These are phyloP conservation scores for Dromas ardeola DNA, from an alignment of 2,113 vertebrate genomes.

Conservation along the genomic window DNA sequence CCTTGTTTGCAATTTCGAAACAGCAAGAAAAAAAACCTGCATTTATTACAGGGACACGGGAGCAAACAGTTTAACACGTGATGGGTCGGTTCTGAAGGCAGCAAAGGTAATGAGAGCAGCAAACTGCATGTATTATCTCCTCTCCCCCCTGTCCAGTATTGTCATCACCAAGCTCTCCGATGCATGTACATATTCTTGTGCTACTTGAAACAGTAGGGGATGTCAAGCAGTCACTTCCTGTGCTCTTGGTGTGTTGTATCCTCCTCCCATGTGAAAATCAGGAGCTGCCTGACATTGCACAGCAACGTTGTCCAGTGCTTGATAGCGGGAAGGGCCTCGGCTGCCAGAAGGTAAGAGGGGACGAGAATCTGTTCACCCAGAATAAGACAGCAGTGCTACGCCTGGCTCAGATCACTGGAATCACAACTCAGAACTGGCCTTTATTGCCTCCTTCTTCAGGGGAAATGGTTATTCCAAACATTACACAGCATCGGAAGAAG, in stretches of 20 bases:
- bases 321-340: accelerated
- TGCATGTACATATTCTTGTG: background rate
- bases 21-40: background rate
- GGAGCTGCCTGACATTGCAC: background rate
- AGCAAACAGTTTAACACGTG: background rate
- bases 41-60: background rate
- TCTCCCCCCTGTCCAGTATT: background rate
- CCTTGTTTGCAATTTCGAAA: background rate
- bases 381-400: background rate
- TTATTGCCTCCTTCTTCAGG: background rate
- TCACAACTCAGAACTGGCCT: background rate
- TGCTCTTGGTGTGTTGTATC: background rate
- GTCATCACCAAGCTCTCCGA: background rate
- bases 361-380: background rate
- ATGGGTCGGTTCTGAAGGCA: background rate
- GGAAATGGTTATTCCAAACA: background rate
- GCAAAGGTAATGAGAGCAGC: background rate
- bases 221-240: background rate
- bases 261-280: background rate
- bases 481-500: background rate
- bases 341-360: background rate
- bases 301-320: background rate
- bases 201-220: background rate
- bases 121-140: background rate
- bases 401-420: background rate